These are phyloP conservation scores for Drosophila gaucha DNA, from an alignment of 2,888 invertebrate species.

Conservation along the genomic window DNA sequence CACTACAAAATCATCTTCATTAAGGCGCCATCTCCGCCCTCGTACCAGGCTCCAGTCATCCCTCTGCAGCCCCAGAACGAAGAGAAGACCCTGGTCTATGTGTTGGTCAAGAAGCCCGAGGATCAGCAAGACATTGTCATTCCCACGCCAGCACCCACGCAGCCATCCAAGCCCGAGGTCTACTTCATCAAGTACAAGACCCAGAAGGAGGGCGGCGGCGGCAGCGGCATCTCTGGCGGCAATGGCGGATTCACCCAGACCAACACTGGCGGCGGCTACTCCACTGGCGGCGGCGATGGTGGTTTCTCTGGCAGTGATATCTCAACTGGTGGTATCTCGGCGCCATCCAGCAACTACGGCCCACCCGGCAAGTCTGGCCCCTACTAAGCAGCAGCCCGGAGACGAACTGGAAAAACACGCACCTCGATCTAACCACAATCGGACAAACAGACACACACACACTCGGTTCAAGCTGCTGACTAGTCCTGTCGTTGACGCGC, in stretches of 20 bases:
- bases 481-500: slow-evolving; percentile 79
- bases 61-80: slow-evolving; percentile 92
- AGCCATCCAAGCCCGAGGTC: slow-evolving; percentile 94
- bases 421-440: slow-evolving; percentile 51
- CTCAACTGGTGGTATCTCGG: slow-evolving; percentile 61
- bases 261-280: slow-evolving; percentile 56
- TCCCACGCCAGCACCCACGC: slow-evolving; percentile 91
- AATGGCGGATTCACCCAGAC: slow-evolving; percentile 53
- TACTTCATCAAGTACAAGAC: slow-evolving; percentile 90
- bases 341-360: slow-evolving; percentile 87
- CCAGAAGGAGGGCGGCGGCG: slow-evolving; percentile 80
- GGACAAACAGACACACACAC: slow-evolving; percentile 47
- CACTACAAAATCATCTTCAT: slow-evolving; percentile 97
- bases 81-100: slow-evolving; percentile 95
- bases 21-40: slow-evolving; percentile 94
- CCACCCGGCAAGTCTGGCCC: slow-evolving; percentile 90
- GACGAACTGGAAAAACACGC: slow-evolving; percentile 32
- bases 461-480: slow-evolving; percentile 80
- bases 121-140: slow-evolving; percentile 92
- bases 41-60: slow-evolving; percentile 92
- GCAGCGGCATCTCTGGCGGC: slow-evolving; percentile 61
- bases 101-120: slow-evolving; percentile 94
- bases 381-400: slow-evolving; percentile 83
- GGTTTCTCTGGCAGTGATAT: slow-evolving; percentile 1
- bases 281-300: slow-evolving; percentile 7